A percentile compares a stretch with the other conserved stretches of the same genome.
phyloP scores from a whole-genome alignment of 2,113 vertebrate species.

The Gila orcuttii region DNA sequence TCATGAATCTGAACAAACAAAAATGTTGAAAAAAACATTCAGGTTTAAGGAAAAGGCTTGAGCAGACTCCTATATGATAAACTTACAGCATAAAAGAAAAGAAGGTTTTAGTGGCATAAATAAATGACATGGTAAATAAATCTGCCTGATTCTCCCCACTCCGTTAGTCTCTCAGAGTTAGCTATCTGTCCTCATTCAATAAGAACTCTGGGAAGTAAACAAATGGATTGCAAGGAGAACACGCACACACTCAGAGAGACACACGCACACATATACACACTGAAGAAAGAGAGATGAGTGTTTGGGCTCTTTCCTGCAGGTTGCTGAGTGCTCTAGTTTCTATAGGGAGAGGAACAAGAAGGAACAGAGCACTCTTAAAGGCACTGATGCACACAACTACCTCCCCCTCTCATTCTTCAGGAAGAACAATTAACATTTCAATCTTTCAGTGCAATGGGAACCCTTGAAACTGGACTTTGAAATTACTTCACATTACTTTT shows the following conservation, averaged over 20 bases:
- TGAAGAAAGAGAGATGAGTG: slow-evolving; percentile 27
- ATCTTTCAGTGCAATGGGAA: slow-evolving; percentile 53
- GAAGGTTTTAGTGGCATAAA: neutral
- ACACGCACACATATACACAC: slow-evolving; percentile 25
- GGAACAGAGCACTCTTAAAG: slow-evolving; percentile 29
- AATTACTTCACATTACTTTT: neutral
- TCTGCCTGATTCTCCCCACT: slow-evolving; percentile 24
- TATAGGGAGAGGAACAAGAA: slow-evolving; percentile 22
- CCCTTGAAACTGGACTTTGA: neutral
- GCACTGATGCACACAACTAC: slow-evolving; percentile 22
- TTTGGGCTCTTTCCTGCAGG: slow-evolving; percentile 39
- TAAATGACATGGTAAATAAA: slow-evolving; percentile 32
- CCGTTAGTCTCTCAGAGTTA: slow-evolving; percentile 25
- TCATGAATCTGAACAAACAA: neutral
- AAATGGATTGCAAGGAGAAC: slow-evolving; percentile 36
- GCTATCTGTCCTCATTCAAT: slow-evolving; percentile 37
- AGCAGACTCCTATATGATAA: neutral
- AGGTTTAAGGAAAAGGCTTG: neutral
- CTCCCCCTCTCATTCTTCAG: slow-evolving; percentile 25
- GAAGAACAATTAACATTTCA: slow-evolving; percentile 33
- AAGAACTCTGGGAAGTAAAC: slow-evolving; percentile 36
- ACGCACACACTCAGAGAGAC: neutral
- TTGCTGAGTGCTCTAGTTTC: slow-evolving; percentile 42
- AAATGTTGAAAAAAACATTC: neutral
- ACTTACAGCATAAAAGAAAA: neutral